These are phyloP conservation scores for Sinocyclocheilus anshuiensis DNA, from an alignment of 2,113 vertebrate species.

Conservation along the genomic window DNA sequence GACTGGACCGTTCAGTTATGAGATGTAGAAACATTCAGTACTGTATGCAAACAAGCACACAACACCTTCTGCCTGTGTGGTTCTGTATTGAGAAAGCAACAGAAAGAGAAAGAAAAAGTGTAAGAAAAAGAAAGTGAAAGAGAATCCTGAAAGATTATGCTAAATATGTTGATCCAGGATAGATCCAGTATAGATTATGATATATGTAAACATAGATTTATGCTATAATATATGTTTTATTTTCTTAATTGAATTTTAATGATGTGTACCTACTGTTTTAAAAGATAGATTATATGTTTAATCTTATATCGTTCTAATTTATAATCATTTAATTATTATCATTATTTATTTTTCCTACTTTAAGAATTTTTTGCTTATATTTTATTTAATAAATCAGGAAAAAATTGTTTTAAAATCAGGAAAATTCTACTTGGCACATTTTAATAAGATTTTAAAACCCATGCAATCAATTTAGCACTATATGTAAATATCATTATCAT, in stretches of 20 bases:
- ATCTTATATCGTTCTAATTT: too few species aligned
- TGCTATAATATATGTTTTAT: too few species aligned
- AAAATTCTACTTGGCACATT: too few species aligned
- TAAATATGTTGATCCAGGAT: slow-evolving; percentile 35
- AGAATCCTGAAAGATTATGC: slow-evolving; percentile 5
- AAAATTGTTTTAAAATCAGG: not conserved
- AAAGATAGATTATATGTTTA: not conserved
- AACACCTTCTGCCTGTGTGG: not conserved
- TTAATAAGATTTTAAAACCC: too few species aligned
- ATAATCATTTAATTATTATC: too few species aligned
- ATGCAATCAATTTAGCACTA: too few species aligned
- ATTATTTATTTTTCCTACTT: too few species aligned
- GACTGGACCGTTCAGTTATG: not conserved
- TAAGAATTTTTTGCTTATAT: not conserved
- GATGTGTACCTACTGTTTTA: not conserved
- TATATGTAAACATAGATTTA: not conserved
- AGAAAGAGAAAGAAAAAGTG: slow-evolving; percentile 26
- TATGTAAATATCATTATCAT: too few species aligned
- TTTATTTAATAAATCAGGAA: not conserved
- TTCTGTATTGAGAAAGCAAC: slow-evolving; percentile 35
- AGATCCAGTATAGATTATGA: too few species aligned
- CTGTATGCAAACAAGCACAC: slow-evolving; percentile 19
- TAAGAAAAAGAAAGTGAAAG: slow-evolving; percentile 45
- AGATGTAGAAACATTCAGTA: slow-evolving; percentile 27
- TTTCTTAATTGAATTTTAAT: too few species aligned